Evolutionary conservation across 2,797 vertebrate genomes (phyloP), one percentile per base, ranked within the genome.

Genomic region (Sphenopsis melanotis): DNA sequence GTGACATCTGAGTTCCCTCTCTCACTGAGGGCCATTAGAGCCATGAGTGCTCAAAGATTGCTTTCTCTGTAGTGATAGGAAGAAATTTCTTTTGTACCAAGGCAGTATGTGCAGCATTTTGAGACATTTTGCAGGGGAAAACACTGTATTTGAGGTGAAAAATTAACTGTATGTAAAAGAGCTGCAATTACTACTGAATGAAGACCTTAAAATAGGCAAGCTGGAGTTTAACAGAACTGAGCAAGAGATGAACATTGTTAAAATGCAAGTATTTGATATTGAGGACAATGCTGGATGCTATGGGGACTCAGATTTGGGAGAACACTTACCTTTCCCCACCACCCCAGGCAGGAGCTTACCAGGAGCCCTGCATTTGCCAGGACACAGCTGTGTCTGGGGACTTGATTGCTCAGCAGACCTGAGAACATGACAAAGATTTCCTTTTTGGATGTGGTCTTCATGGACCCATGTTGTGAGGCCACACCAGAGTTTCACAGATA

Each of bases 401-500:
- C 36, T 21, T 39, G 37, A 18, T 6, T 2, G 0, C 29, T 52
- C 75, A 69, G 64, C 32, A 65, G 50, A 52, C 10, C 21, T 39
- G 22, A 15, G 12, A 71, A 15, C 8, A 52, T 19, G 15, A 68
- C 37, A 79, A 68, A 83, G 5, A 29, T 68, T 68, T 72, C 64
- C 0, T 4, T 20, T 87, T 36, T 36, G 39, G 36, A 29, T 26
- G 24, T 3, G 36, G 12, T 39, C 44, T 70, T 66, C 36, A 11
- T 14, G 12, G 26, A 55, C 15, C 53, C 20, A 3, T 4, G 24
- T 4, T 32, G 41, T 22, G 22, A 74, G 41, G 39, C 36, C 60
- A n/a, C n/a, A 49, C 9, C 11, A 0, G 0, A 11, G 4, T 56
- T 78, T 74, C 61, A 47, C 21, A 88, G 36, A 34, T 47, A 1